These are phyloP conservation scores for Drosophila anomalata DNA, from an alignment of 2,888 invertebrate genomes.

Conservation along the genomic window DNA sequence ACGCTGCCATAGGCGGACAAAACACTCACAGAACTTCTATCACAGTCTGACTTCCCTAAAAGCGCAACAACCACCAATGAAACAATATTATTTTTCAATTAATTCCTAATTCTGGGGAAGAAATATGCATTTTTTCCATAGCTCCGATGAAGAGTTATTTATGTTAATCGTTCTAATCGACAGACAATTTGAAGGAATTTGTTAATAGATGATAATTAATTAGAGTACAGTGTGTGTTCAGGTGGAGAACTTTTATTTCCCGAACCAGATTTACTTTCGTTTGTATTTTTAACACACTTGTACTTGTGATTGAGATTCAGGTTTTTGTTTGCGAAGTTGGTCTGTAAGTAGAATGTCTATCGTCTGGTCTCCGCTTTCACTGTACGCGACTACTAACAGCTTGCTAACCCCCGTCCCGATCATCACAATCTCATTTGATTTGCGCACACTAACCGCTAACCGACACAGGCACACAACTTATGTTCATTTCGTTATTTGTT, in stretches of 20 bases:
- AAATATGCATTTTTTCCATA: background rate
- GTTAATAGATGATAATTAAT: background rate
- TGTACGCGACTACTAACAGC: constrained; percentile 30
- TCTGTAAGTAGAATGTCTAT: background rate
- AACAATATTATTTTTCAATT: constrained; percentile 1
- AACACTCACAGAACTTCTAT: background rate
- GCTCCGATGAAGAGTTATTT: background rate
- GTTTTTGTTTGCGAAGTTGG: background rate
- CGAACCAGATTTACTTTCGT: too few relatives aligned
- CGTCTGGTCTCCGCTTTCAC: constrained; percentile 15
- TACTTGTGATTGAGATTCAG: background rate
- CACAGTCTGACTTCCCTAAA: background rate
- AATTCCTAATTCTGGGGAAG: background rate
- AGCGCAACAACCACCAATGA: background rate
- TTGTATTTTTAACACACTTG: background rate
- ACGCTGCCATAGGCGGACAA: constrained; percentile 20
- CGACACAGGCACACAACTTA: constrained; percentile 77
- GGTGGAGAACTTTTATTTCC: too few relatives aligned
- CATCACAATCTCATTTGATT: constrained; percentile 31
- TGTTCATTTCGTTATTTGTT: constrained; percentile 75
- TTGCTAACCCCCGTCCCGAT: constrained; percentile 18
- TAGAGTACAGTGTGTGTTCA: background rate
- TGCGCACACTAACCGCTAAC: constrained; percentile 55
- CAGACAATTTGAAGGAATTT: background rate
- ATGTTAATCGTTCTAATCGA: background rate